A percentile compares a stretch with the other conserved stretches of the same genome.
These are phyloP conservation scores for Eilema sororculum DNA, from an alignment of 2,888 invertebrate species.

Conservation along the genomic window DNA sequence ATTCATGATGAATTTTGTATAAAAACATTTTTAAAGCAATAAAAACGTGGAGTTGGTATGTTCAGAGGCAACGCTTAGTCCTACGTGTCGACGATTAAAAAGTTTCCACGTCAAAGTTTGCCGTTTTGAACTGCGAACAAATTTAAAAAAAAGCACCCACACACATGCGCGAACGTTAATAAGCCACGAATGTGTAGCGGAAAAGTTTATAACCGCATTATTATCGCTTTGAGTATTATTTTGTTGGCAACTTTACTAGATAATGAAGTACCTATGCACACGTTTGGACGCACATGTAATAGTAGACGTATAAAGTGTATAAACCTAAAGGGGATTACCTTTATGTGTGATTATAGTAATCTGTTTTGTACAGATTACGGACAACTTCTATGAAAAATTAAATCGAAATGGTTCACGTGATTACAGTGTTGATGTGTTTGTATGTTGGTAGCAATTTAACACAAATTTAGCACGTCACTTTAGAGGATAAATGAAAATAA, in stretches of 20 bases:
- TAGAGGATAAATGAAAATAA: slow-evolving; percentile 37
- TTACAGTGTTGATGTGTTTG: background rate
- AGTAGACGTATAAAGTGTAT: slow-evolving; percentile 8
- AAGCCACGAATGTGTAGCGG: slow-evolving; percentile 55
- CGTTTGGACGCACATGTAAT: slow-evolving; percentile 27
- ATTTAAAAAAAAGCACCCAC: slow-evolving; percentile 51
- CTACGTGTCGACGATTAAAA: slow-evolving; percentile 67
- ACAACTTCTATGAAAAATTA: slow-evolving; percentile 17
- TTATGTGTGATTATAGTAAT: slow-evolving; percentile 16
- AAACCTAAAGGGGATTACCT: slow-evolving; percentile 12
- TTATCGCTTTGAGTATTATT: slow-evolving; percentile 55
- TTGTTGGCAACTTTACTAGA: slow-evolving; percentile 46
- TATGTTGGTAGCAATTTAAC: background rate
- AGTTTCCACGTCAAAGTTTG: slow-evolving; percentile 67
- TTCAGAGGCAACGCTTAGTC: slow-evolving; percentile 60
- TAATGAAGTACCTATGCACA: slow-evolving; percentile 48
- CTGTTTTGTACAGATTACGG: slow-evolving; percentile 17
- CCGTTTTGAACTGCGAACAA: slow-evolving; percentile 63
- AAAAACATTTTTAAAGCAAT: slow-evolving; percentile 57
- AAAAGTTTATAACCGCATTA: slow-evolving; percentile 60
- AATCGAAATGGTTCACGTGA: slow-evolving; percentile 10
- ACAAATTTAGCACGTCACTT: slow-evolving; percentile 12
- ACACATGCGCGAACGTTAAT: slow-evolving; percentile 51
- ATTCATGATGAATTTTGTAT: slow-evolving; percentile 50
- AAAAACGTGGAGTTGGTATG: slow-evolving; percentile 53